Evolutionary conservation across 2,113 vertebrate species (phyloP), one percentile per base, ranked within the genome.

Genomic region (Hippocampus mohnikei): DNA sequence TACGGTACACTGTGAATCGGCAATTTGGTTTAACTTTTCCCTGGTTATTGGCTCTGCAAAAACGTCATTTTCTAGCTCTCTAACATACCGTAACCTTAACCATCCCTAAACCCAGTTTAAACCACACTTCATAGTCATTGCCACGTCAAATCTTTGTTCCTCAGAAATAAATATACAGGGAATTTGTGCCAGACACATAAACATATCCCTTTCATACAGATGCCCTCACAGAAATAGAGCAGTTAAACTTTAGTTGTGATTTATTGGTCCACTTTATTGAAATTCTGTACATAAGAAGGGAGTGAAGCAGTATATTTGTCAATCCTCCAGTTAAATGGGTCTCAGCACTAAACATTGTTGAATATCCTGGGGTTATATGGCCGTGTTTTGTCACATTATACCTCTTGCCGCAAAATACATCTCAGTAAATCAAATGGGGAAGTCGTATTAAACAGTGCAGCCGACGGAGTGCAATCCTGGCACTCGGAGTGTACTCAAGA

Each of bases 371-470:
- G 92, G 94, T 95, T 95, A 95, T 90, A 92, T 93, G 93, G 93
- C 92, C 91, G 65, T 91, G 91, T 93, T 93, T 94, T 95, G 94
- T 94, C 95, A 95, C 93, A 95, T 94, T 95, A 95, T 95, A 92
- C 92, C 93, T 94, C 93, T 95, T 92, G 93, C 93, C 94, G 95
- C 94, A 94, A 94, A 95, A 94, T 92, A 90, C 94, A 90, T 94
- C 92, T 88, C 86, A 92, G 93, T 96, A 96, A 97, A 95, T 96
- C 93, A 93, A 87, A 85, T 74, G 79, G 89, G 90, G 91, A 88
- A 92, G 93, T 94, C 92, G 92, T 94, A 94, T 95, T 96, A 95
- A 95, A 95, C 85, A 91, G 92, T 87, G 91, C 92, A 90, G 93
- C 94, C 89, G 93, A 93, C 84, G 93, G 94, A 95, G 94, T 95